Conservation (phyloP, 2,113 vertebrate genomes). For the Chascanopsetta lugubris region DNA sequence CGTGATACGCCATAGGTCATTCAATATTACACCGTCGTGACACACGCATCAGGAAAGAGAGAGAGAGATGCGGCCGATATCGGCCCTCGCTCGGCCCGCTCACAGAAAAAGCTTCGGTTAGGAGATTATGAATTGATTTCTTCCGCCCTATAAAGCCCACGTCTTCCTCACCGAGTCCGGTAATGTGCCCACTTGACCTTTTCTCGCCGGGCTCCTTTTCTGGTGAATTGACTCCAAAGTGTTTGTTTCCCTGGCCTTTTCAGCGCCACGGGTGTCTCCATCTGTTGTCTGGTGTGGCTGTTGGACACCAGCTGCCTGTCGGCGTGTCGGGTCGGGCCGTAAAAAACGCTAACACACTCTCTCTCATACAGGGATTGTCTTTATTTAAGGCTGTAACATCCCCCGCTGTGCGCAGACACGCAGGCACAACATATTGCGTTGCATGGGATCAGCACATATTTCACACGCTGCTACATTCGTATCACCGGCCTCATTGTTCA, state of each 20-base stretch:
- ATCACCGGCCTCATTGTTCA: no score
- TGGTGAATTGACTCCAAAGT: constrained; percentile 79
- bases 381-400: constrained; percentile 4
- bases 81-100: constrained; percentile 19
- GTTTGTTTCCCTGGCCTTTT: constrained; percentile 80
- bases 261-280: constrained; percentile 69
- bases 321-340: constrained; percentile 36
- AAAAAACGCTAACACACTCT: constrained; percentile 25
- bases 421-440: constrained; percentile 19
- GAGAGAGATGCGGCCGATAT: constrained; percentile 53
- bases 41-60: constrained; percentile 58
- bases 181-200: constrained; percentile 78
- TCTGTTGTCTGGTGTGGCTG: constrained; percentile 64
- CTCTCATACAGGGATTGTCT: constrained; percentile 2
- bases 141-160: constrained; percentile 71
- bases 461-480: no score
- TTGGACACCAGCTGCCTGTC: constrained; percentile 65
- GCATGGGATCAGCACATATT: no score
- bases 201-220: constrained; percentile 72
- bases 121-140: constrained; percentile 82
- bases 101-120: constrained; percentile 72
- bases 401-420: constrained; percentile 13
- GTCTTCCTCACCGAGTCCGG: constrained; percentile 71
- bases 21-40: constrained; percentile 61
- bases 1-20: constrained; percentile 72